Evolutionary conservation across 2,113 vertebrate species (phyloP).

Genomic region (Hystrix cristata): DNA sequence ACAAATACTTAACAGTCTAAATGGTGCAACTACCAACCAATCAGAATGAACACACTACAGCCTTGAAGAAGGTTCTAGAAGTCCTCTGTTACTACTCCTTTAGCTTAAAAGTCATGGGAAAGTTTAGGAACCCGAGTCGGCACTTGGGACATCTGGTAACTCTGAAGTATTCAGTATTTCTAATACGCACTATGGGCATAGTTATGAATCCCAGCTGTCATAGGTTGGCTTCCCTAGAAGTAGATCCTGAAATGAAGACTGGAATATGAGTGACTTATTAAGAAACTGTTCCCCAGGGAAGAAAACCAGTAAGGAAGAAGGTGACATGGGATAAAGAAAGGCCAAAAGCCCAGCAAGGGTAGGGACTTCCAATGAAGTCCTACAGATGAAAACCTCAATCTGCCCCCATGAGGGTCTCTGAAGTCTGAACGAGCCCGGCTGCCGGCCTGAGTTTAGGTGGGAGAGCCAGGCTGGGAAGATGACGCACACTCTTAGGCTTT

Average conservation of each 20-base stretch:
- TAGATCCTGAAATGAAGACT: background rate
- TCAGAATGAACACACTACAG: background rate
- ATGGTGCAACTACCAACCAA: background rate
- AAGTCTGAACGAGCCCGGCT: background rate
- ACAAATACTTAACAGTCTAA: conserved; percentile 1
- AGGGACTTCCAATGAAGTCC: background rate
- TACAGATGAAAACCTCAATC: background rate
- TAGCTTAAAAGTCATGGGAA: background rate
- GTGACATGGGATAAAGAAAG: background rate
- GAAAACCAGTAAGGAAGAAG: background rate
- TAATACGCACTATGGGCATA: background rate
- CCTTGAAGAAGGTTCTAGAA: conserved; percentile 26
- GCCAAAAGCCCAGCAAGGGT: background rate
- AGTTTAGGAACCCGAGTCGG: background rate
- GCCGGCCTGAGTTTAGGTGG: background rate
- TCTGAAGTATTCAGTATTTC: background rate
- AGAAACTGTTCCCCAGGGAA: background rate
- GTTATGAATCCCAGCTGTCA: background rate
- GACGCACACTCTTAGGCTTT: background rate
- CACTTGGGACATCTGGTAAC: no score
- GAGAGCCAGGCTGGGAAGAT: background rate
- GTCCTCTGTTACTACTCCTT: background rate
- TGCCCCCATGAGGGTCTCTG: background rate
- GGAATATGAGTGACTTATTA: background rate
- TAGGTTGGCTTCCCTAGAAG: background rate